Base-by-base conservation (phyloP, 2,888 invertebrate species). In the Eristalis pertinax region DNA sequence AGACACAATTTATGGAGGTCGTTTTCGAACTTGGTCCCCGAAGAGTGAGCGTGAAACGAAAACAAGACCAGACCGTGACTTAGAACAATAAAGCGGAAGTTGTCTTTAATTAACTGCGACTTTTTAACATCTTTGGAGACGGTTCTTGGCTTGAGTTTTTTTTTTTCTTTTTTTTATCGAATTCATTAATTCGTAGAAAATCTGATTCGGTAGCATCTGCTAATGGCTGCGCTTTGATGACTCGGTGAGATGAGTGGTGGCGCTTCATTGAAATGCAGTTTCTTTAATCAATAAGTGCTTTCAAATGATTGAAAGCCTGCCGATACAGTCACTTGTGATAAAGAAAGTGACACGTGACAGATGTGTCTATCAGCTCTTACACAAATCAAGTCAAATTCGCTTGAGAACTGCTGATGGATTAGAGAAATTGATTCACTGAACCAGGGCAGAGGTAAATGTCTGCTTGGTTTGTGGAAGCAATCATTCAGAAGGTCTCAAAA, bases 41-140 rank as follows among this genome's bases (percentile, higher is more conserved):
- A 4, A 32, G 65, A 29, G 26, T 26, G 15, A 24, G 26, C 8
- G 24, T 32, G 24, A 68, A 62, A 68, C 32, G 22, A 50, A 62
- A 68, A 41, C 74, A 74, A 68, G 73, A 60, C 60, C 26, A 43
- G 24, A 43, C 43, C 50, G 19, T 50, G 50, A 50, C 41, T 50
- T 26, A 67, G 78, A 79, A 80, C 74, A 80, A 74, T 80, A 68
- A 58, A 22, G 67, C 80, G 80, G 80, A 80, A 68, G 73, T 63
- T 22, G 24, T 19, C 63, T 73, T 22, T 19, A 62, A 60, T 74
- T 67, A 67, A 68, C 26, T 74, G 32, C 62, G 50, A 22, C 62
- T 60, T 13, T 29, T 24, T 60, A n/a, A 29, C 26, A 29, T 60
- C 60, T 60, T 24, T 24, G 26, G 13, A 15, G 60, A 29, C 13